These are phyloP conservation scores for Champsocephalus esox DNA, from an alignment of 2,797 vertebrate species.

Conservation along the genomic window DNA sequence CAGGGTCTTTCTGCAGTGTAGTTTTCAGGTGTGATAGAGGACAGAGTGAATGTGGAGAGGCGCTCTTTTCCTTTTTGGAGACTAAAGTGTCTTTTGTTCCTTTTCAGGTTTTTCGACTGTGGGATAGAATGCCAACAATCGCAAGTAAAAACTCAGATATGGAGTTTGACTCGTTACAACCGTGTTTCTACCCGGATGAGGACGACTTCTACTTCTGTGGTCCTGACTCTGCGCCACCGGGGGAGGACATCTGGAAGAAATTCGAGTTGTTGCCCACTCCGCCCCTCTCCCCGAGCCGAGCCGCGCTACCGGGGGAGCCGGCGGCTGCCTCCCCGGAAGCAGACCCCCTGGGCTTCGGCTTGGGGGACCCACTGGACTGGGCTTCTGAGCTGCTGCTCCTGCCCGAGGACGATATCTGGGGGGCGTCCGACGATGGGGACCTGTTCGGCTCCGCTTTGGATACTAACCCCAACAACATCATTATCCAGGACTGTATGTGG, in stretches of 20 bases:
- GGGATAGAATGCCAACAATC: conserved; percentile 91
- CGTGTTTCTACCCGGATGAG: conserved; percentile 98
- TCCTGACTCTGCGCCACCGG: conserved; percentile 95
- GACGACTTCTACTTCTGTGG: conserved; percentile 98
- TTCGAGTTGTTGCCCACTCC: conserved; percentile 97
- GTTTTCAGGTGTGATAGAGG: conserved; percentile 68
- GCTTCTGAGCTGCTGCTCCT: conserved; percentile 92
- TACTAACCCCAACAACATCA: conserved; percentile 92
- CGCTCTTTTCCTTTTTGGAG: conserved; percentile 12
- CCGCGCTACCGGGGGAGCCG: conserved; percentile 89
- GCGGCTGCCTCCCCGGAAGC: conserved; percentile 77
- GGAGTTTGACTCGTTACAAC: conserved; percentile 98
- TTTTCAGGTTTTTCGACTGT: conserved; percentile 66
- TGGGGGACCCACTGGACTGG: conserved; percentile 91
- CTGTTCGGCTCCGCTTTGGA: conserved; percentile 89
- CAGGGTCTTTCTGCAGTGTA: conserved; percentile 33
- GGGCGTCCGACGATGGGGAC: conserved; percentile 85
- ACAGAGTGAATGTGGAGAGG: conserved; percentile 8
- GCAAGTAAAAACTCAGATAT: conserved; percentile 94
- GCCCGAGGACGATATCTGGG: conserved; percentile 92
- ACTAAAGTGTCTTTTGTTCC: conserved; percentile 59
- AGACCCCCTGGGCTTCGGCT: conserved; percentile 83
- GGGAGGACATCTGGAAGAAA: conserved; percentile 99
- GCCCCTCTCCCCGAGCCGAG: conserved; percentile 93
- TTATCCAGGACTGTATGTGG: conserved; percentile 99